Base-by-base conservation (phyloP, 2,888 invertebrate genomes). In the Cheilosia soror region DNA sequence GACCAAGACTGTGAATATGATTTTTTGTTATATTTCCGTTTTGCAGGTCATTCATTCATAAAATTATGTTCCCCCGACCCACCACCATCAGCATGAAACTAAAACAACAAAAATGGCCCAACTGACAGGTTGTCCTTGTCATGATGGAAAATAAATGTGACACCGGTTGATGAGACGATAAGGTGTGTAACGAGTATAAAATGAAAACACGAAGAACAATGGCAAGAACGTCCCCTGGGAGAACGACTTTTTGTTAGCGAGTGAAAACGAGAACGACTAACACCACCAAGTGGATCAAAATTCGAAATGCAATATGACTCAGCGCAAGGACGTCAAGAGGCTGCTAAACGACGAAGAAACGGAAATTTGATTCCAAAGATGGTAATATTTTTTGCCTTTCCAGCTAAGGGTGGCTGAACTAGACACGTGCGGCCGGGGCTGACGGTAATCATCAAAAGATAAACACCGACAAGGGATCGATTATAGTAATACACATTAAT, bases 41-140 rank as follows among this genome's bases (percentile, higher is more conserved):
- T 77, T 71, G 62, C 62, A 51, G 25, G 57, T 68, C 71, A 81
- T 81, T 77, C 81, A 85, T 85, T 77, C 85, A 85, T 85, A 77
- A 80, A 80, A 81, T 72, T 55, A 4, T 72, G 51, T 72, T 62
- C 62, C 60, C 5, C 42, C 55, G 33, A 37, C 7, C 7, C 55
- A n/a, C n/a, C 27, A 29, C 6, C 15, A 29, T 37, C 47, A 49
- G 57, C 7, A 63, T 31, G n/a, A 15, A 20, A 62, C 11, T 2
- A 25, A 57, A 55, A 71, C 37, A 71, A 62, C 51, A 33, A 68
- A 78, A 68, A 37, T 53, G 44, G 63, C 31, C 72, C 57, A 68
- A 72, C 62, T 85, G 85, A 81, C 85, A 81, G 81, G 72, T 85
- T 85, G 81, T 85, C 81, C 81, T 85, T 85, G 85, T 81, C 85